phyloP scores from a whole-genome alignment of 2,113 vertebrate species.

The Ailurus styani region DNA sequence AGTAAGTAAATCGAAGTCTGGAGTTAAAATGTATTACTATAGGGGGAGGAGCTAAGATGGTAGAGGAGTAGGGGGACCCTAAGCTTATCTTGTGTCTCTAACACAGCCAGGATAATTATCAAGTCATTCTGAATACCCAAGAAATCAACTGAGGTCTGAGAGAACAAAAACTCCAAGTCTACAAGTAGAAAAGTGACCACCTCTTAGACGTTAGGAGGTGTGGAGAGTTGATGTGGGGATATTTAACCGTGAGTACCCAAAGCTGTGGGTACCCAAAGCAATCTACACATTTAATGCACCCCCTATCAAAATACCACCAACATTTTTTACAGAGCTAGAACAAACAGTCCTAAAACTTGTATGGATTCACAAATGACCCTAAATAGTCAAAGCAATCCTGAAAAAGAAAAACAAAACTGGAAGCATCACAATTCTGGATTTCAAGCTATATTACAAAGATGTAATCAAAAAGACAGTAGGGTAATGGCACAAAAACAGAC shows the following conservation, averaged over 20 bases:
- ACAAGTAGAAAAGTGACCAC: not conserved
- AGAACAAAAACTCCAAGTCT: not conserved
- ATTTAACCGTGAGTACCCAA: not conserved
- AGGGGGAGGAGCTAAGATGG: not conserved
- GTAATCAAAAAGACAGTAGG: not conserved
- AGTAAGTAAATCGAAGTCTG: not conserved
- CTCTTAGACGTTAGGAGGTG: not conserved
- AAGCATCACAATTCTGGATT: not conserved
- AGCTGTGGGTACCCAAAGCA: not conserved
- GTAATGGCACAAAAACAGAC: not conserved
- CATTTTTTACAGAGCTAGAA: not conserved
- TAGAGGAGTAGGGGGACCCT: not conserved
- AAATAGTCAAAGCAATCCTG: not conserved
- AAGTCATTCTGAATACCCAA: not conserved
- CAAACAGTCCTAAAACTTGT: not conserved
- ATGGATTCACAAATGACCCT: not conserved
- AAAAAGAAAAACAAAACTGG: not conserved
- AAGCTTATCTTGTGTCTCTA: not conserved
- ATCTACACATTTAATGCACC: not conserved
- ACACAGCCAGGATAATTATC: not conserved
- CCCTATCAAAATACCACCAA: not conserved
- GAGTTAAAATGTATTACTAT: not conserved
- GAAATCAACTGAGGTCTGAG: not conserved
- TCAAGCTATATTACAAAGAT: not conserved
- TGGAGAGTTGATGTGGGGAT: not conserved